These are phyloP conservation scores for Cossypha polioptera DNA, from an alignment of 2,797 vertebrate species.

Conservation along the genomic window DNA sequence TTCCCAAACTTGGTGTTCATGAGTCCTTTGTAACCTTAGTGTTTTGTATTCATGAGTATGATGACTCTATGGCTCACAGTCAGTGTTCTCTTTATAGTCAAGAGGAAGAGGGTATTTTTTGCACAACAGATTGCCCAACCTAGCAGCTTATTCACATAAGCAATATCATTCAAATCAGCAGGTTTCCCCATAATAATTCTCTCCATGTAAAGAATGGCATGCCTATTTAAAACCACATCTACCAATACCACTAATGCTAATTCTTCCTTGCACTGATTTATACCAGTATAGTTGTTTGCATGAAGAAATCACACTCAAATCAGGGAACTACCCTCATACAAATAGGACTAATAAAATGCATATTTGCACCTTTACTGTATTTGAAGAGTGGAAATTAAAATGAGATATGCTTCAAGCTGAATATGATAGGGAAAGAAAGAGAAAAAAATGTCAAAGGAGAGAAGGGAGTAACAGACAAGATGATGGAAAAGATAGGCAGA, in stretches of 20 bases:
- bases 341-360: background rate
- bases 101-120: background rate
- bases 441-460: background rate
- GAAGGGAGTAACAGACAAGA: background rate
- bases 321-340: background rate
- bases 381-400: background rate
- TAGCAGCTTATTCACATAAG: background rate
- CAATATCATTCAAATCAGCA: background rate
- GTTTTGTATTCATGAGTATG: background rate
- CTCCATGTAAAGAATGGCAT: background rate
- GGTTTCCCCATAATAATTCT: background rate
- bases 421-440: background rate
- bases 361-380: background rate
- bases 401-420: background rate
- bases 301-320: background rate
- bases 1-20: background rate
- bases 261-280: background rate
- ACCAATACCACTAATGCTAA: background rate
- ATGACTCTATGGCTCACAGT: background rate
- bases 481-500: background rate
- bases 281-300: background rate
- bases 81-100: background rate
- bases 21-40: background rate
- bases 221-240: background rate
- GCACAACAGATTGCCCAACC: background rate